Percentiles rank a stretch among this genome's conserved stretches.
phyloP scores from a whole-genome alignment of 2,113 vertebrate species.

The Laticauda laticaudata region DNA sequence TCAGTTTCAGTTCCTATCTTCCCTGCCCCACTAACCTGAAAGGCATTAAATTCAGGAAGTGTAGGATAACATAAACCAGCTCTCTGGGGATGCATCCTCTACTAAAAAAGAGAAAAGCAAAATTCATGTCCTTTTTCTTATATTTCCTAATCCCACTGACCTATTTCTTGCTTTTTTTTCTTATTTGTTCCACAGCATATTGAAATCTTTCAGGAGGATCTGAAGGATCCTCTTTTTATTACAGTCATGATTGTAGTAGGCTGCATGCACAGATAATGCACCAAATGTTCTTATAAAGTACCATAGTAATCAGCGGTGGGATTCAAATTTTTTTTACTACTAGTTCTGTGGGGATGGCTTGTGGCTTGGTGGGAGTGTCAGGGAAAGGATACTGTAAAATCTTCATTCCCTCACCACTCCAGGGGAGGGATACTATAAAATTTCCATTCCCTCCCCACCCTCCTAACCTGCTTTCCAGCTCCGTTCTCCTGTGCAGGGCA shows the following conservation, averaged over 20 bases:
- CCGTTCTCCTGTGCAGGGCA: no score
- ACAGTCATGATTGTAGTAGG: not conserved
- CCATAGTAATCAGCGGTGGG: not conserved
- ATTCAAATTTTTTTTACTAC: no score
- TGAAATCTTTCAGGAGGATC: not conserved
- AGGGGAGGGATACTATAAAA: no score
- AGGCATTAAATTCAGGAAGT: not conserved
- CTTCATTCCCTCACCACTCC: no score
- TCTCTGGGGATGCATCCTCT: not conserved
- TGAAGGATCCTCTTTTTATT: not conserved
- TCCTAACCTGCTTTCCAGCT: no score
- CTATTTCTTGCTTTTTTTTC: not conserved
- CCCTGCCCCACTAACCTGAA: not conserved
- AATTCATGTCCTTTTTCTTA: not conserved
- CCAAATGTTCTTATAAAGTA: not conserved
- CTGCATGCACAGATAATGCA: not conserved
- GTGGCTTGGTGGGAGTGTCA: no score
- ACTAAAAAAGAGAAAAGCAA: not conserved
- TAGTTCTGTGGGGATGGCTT: no score
- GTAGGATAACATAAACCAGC: not conserved
- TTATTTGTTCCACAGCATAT: not conserved
- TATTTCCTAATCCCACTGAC: not conserved
- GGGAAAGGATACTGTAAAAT: no score
- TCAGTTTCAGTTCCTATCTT: not conserved
- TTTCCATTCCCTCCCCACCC: no score